Evolutionary conservation across 2,888 invertebrate genomes (phyloP), one percentile per base, ranked within the genome.

Genomic region (Xanthorhoe spadicearia): DNA sequence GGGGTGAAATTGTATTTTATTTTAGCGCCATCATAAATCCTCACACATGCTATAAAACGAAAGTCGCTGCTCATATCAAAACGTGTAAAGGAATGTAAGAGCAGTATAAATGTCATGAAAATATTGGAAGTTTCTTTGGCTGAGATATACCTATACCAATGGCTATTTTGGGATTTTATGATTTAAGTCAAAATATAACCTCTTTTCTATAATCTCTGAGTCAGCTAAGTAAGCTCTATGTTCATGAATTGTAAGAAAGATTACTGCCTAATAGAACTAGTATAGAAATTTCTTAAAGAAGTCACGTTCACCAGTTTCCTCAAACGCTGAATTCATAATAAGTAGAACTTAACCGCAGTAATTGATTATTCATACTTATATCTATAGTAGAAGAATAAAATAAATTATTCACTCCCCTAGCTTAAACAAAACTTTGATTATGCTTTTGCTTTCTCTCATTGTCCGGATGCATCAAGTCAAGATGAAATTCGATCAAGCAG

Each of bases 1-100:
- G 75, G 82, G 81, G 86, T 85, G 87, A 89, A 89, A 92, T 87
- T 90, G 87, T 91, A 89, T 91, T 90, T 89, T 89, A 88, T 87
- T 90, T 89, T 86, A 88, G 87, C 85, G 81, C 78, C 74, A 75
- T 79, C 88, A 86, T 92, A 92, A 92, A 92, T 92, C 89, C 88
- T 79, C 74, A 74, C 75, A 80, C 78, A 79, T 76, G 74, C 76
- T 82, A 81, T 85, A 85, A 88, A 87, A 87, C 82, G 83, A 84
- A 82, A 85, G 80, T 82, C 77, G 82, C 81, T 84, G 15, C 59
- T 66, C 57, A 64, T 64, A 68, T 62, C 64, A 62, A 53, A 57
- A 63, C 43, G 50, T 64, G 60, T 66, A 61, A 51, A 66, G 19
- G 49, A 66, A 58, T 64, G 59, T 64, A 53, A 50, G 52, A 50